These are phyloP conservation scores for Gasteruption jaculator DNA, from an alignment of 2,888 invertebrate species.

Conservation along the genomic window DNA sequence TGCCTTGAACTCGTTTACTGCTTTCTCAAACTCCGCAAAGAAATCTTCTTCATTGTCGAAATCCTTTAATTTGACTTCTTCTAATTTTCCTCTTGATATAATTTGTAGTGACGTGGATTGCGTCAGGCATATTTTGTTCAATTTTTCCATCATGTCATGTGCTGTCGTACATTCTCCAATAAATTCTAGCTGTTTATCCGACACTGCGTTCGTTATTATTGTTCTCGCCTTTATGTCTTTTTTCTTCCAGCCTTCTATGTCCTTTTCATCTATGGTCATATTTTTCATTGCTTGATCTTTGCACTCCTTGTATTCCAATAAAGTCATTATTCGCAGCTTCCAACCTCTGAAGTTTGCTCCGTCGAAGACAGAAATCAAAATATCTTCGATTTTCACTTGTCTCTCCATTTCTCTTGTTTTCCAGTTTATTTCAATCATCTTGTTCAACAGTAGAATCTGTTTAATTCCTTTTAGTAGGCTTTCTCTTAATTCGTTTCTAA, in stretches of 20 bases:
- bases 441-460: conserved; percentile 7
- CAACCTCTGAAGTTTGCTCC: conserved; percentile 16
- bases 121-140: conserved; percentile 15
- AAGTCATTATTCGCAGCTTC: conserved; percentile 13
- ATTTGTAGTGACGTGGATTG: conserved; percentile 17
- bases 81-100: conserved; percentile 16
- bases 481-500: conserved; percentile 10
- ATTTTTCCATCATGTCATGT: conserved; percentile 11
- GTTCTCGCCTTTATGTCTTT: conserved; percentile 12
- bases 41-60: conserved; percentile 13
- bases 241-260: conserved; percentile 2
- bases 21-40: conserved; percentile 16
- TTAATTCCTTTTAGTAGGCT: conserved; percentile 9
- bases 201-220: neutral
- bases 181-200: conserved; percentile 14
- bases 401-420: conserved; percentile 2
- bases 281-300: conserved; percentile 8
- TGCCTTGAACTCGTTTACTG: conserved; percentile 14
- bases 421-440: neutral
- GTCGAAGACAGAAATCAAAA: conserved; percentile 17
- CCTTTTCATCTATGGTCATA: conserved; percentile 6
- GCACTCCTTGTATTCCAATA: conserved; percentile 15
- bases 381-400: conserved; percentile 14
- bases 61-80: too few relatives aligned
- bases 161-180: conserved; percentile 3